phyloP scores from a whole-genome alignment of 2,888 invertebrate genomes.

The Octonoba sinensis region DNA sequence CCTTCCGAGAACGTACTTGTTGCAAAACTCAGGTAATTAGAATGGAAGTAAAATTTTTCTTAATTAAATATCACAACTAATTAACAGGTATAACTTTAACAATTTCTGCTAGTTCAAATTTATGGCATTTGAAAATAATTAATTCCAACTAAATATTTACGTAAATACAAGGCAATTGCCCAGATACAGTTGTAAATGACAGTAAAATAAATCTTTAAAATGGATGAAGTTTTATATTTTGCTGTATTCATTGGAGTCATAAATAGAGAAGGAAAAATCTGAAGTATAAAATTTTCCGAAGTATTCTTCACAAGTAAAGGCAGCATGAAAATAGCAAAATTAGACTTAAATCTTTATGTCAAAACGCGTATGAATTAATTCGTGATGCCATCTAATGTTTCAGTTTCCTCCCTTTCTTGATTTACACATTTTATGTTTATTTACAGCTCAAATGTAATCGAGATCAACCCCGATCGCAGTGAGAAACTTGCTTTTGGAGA shows the following conservation, averaged over 20 bases:
- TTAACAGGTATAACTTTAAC: background rate
- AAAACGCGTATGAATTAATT: background rate
- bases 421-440: background rate
- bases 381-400: background rate
- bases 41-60: background rate
- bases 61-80: background rate
- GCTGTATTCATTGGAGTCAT: too few species aligned
- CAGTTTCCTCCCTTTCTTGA: background rate
- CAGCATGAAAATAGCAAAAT: too few species aligned
- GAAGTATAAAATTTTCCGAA: too few species aligned
- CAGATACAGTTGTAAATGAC: too few species aligned
- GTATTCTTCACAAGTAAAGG: too few species aligned
- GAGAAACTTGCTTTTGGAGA: constrained; percentile 31
- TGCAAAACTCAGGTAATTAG: constrained; percentile 39
- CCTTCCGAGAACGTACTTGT: constrained; percentile 52
- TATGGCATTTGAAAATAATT: too few species aligned
- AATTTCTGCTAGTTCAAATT: background rate
- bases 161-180: too few species aligned
- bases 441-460: constrained; percentile 44
- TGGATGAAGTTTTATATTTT: too few species aligned
- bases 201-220: too few species aligned
- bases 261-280: too few species aligned
- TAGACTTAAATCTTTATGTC: background rate
- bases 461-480: constrained; percentile 36
- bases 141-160: too few species aligned